Evolutionary conservation across 2,888 invertebrate genomes (phyloP).

Genomic region (Vesta saturnalis): DNA sequence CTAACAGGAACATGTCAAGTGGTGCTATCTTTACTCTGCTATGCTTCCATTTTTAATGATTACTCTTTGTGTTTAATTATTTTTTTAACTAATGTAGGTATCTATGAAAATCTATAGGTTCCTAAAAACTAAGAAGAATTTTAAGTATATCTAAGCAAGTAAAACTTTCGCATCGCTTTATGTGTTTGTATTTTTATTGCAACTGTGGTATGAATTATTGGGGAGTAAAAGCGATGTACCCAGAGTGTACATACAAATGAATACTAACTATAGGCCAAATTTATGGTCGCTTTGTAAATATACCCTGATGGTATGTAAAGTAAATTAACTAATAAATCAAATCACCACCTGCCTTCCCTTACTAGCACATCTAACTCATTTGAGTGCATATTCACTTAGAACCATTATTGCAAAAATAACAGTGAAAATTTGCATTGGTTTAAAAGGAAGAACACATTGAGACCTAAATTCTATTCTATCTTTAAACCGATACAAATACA

Average conservation of each 20-base stretch:
- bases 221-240: background rate
- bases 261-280: background rate
- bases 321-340: no score
- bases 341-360: no score
- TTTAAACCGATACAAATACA: no score
- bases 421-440: no score
- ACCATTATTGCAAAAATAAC: no score
- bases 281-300: no score
- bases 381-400: no score
- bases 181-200: background rate
- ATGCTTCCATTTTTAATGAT: conserved; percentile 57
- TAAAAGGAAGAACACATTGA: no score
- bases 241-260: background rate
- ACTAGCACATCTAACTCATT: no score
- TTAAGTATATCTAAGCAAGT: conserved; percentile 12
- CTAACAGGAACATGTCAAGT: conserved; percentile 54
- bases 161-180: conserved; percentile 21
- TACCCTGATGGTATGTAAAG: no score
- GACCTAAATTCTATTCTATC: no score
- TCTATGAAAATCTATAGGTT: background rate
- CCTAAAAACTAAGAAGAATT: conserved; percentile 13
- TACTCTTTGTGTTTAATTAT: conserved; percentile 46
- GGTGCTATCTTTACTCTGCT: conserved; percentile 56
- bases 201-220: background rate
- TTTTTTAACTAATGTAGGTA: conserved; percentile 9